phyloP scores from a whole-genome alignment of 2,888 invertebrate genomes.

The Megamerina dolium region DNA sequence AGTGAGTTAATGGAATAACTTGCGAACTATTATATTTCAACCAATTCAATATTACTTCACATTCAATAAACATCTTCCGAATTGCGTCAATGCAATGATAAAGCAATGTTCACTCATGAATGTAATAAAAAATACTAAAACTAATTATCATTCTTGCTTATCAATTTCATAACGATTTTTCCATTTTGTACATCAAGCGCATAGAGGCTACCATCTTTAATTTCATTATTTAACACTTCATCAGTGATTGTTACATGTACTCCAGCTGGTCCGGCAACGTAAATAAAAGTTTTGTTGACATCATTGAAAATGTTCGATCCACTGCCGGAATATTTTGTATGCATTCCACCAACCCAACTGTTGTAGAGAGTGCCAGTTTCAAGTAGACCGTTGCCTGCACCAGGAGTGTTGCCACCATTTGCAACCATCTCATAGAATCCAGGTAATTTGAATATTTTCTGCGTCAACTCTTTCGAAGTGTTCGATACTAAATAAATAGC shows the following conservation, averaged over 20 bases:
- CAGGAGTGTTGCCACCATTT: too few species aligned
- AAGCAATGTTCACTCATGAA: too few species aligned
- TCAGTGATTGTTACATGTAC: slow-evolving; percentile 79
- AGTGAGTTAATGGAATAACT: too few species aligned
- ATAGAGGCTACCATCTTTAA: slow-evolving; percentile 73
- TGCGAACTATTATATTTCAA: too few species aligned
- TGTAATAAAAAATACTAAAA: too few species aligned
- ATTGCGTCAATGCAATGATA: too few species aligned
- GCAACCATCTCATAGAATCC: slow-evolving; percentile 48
- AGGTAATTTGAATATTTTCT: slow-evolving; percentile 60
- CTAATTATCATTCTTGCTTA: slow-evolving; percentile 44
- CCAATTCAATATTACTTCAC: too few species aligned
- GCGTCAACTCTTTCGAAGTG: slow-evolving; percentile 60
- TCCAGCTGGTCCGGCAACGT: slow-evolving; percentile 76
- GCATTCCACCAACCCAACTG: slow-evolving; percentile 39
- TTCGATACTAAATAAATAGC: slow-evolving; percentile 72
- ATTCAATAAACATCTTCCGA: too few species aligned
- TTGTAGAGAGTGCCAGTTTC: slow-evolving; percentile 27
- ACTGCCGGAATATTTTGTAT: slow-evolving; percentile 49
- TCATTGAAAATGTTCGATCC: slow-evolving; percentile 52
- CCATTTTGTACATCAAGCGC: slow-evolving; percentile 55
- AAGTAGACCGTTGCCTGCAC: slow-evolving; percentile 25
- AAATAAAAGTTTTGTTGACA: slow-evolving; percentile 55
- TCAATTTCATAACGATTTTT: slow-evolving; percentile 51
- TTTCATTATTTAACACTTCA: slow-evolving; percentile 71